phyloP scores from a whole-genome alignment of 2,797 vertebrate genomes.

The Protonibea diacanthus region DNA sequence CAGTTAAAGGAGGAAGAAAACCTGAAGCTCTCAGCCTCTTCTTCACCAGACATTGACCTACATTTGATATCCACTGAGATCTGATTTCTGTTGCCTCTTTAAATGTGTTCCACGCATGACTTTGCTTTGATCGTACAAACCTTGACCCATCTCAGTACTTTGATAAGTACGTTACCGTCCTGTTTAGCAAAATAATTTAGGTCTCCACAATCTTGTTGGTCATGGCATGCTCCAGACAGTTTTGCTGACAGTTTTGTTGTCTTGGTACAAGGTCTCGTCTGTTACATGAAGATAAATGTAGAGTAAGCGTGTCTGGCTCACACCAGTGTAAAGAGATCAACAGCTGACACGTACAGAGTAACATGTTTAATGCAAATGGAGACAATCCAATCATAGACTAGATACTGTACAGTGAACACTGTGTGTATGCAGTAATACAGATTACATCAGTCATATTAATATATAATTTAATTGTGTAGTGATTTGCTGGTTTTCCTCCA shows the following conservation, averaged over 20 bases:
- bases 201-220: not conserved
- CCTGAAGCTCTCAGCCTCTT: not conserved
- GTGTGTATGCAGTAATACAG: not conserved
- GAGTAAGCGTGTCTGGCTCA: conserved; percentile 3
- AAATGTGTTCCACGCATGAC: not conserved
- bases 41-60: not conserved
- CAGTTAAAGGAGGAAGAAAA: not conserved
- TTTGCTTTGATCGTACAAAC: not conserved
- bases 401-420: not conserved
- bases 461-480: not conserved
- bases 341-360: not conserved
- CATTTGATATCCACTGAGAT: not conserved
- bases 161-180: not conserved
- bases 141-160: not conserved
- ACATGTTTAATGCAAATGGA: not conserved
- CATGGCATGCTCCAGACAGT: not conserved
- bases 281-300: conserved; percentile 1
- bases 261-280: conserved; percentile 1
- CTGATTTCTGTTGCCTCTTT: not conserved
- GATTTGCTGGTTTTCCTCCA: not conserved
- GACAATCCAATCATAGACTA: not conserved
- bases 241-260: not conserved
- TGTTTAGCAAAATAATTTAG: not conserved
- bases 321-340: not conserved
- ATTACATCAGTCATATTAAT: not conserved